These are phyloP conservation scores for Acyrthosiphon pisum DNA, from an alignment of 1,140 invertebrate species.

Conservation along the genomic window DNA sequence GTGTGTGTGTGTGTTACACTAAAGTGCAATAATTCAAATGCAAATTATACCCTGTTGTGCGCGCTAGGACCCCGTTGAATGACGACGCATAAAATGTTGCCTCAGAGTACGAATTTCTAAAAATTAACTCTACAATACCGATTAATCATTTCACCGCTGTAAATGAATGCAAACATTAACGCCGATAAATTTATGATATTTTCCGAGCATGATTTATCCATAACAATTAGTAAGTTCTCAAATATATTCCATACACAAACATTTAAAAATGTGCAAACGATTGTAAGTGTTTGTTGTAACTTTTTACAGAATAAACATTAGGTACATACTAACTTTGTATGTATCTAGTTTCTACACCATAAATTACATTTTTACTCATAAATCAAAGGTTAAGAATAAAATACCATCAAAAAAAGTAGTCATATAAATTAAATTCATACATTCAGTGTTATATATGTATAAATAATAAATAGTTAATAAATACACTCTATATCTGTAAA, in stretches of 20 bases:
- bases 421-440: not conserved
- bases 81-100: not conserved
- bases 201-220: not conserved
- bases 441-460: not conserved
- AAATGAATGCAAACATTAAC: not conserved
- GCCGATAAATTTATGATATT: not conserved
- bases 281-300: not conserved
- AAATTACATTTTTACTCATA: too few species aligned
- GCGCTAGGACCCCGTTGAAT: not conserved
- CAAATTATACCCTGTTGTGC: not conserved
- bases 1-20: not conserved
- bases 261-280: not conserved
- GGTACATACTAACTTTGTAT: not conserved
- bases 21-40: slow-evolving; percentile 18
- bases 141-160: not conserved
- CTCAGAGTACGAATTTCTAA: not conserved
- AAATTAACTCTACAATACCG: slow-evolving; percentile 16
- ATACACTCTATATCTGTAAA: not conserved
- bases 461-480: not conserved
- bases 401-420: not conserved
- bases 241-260: not conserved
- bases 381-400: not conserved
- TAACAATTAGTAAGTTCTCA: slow-evolving; percentile 16
- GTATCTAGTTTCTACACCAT: not conserved
- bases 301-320: not conserved